Conservation (phyloP, 2,113 vertebrate species). For the Boleophthalmus pectinirostris region DNA sequence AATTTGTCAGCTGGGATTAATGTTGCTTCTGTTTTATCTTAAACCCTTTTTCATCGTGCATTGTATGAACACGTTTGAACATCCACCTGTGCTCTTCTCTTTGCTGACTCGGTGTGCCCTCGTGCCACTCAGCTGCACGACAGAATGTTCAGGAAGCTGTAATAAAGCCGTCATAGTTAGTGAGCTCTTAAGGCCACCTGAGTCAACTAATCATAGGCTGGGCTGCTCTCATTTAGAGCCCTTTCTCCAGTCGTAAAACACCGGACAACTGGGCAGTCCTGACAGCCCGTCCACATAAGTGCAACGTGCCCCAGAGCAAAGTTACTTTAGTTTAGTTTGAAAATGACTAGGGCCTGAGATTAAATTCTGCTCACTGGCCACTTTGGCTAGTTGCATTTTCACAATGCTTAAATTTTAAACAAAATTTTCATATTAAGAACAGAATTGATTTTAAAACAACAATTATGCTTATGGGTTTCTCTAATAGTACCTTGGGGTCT, state of each 20-base stretch:
- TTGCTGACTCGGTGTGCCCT: constrained; percentile 49
- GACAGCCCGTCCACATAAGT: constrained; percentile 26
- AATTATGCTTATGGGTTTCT: not conserved
- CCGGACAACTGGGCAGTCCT: constrained; percentile 6
- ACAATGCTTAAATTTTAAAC: not conserved
- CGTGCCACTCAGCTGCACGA: constrained; percentile 19
- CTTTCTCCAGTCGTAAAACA: constrained; percentile 64
- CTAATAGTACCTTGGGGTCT: not conserved
- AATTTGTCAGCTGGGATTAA: too few relatives aligned
- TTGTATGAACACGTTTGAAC: not conserved
- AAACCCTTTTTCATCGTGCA: not conserved
- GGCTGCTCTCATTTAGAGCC: constrained; percentile 40
- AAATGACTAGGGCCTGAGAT: not conserved
- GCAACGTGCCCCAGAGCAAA: constrained; percentile 20
- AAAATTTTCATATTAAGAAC: not conserved
- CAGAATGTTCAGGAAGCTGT: constrained; percentile 31
- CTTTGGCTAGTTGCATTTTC: not conserved
- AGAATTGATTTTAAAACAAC: not conserved
- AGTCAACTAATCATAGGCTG: constrained; percentile 62
- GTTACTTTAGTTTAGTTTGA: constrained; percentile 16
- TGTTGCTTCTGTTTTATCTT: too few relatives aligned
- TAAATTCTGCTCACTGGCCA: not conserved
- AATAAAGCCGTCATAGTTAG: constrained; percentile 44
- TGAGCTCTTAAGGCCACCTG: constrained; percentile 61
- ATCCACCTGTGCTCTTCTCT: constrained; percentile 9